Evolutionary conservation across 2,113 vertebrate genomes (phyloP).

Genomic region (Numida meleagris): DNA sequence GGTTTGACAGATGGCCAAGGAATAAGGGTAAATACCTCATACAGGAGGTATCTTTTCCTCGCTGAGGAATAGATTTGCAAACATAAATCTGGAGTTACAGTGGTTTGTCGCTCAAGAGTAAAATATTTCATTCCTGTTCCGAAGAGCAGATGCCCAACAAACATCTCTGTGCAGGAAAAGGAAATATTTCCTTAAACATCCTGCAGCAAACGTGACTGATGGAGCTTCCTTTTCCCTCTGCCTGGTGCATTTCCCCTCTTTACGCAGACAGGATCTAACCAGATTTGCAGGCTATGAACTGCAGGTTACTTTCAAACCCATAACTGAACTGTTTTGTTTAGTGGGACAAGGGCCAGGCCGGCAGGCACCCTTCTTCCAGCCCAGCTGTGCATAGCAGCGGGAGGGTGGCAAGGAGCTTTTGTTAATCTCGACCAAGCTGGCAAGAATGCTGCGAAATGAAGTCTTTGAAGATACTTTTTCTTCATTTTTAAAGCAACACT

Average conservation of each 20-base stretch:
- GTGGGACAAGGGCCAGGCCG: conserved; percentile 65
- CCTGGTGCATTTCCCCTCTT: conserved; percentile 59
- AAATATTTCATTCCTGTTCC: not conserved
- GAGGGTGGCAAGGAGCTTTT: conserved; percentile 62
- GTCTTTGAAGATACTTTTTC: conserved; percentile 62
- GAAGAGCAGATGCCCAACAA: conserved; percentile 45
- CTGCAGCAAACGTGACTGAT: conserved; percentile 66
- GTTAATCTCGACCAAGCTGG: conserved; percentile 67
- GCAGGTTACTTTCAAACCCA: conserved; percentile 65
- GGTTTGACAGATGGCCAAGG: not conserved
- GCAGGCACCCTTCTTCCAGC: conserved; percentile 61
- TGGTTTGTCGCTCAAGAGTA: not conserved
- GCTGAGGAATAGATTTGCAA: not conserved
- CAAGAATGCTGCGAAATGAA: conserved; percentile 61
- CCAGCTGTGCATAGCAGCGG: conserved; percentile 61
- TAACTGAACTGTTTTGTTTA: conserved; percentile 68
- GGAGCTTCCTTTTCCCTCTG: conserved; percentile 61
- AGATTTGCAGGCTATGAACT: conserved; percentile 58
- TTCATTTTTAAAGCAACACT: conserved; percentile 62
- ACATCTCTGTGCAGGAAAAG: conserved; percentile 64
- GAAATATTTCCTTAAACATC: conserved; percentile 75
- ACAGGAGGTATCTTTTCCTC: no score
- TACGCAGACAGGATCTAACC: conserved; percentile 62
- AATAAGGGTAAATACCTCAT: not conserved
- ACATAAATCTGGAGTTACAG: not conserved